A percentile compares a stretch with the other conserved stretches of the same genome.
Evolutionary conservation across 1,140 invertebrate genomes (phyloP).

Genomic region (Aphis gossypii): DNA sequence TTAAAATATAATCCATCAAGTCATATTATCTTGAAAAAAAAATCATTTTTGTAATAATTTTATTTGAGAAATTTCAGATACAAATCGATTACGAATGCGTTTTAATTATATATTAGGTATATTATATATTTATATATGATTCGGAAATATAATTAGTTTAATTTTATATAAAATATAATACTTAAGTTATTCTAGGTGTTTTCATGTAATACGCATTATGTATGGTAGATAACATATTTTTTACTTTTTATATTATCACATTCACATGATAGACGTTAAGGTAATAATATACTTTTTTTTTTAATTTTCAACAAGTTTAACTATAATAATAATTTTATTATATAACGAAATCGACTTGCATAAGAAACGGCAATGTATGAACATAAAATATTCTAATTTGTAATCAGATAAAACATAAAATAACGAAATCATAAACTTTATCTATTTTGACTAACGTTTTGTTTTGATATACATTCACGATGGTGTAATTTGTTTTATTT

Average conservation of each 20-base stretch:
- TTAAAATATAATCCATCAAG: not conserved
- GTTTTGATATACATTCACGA: not conserved
- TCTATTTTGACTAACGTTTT: not conserved
- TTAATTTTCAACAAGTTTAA: not conserved
- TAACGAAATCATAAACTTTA: not conserved
- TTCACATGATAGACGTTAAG: not conserved
- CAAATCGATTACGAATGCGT: not conserved
- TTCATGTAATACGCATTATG: not conserved
- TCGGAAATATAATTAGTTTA: too few species aligned
- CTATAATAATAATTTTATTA: not conserved
- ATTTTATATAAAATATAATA: too few species aligned
- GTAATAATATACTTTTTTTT: not conserved
- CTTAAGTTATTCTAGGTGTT: not conserved
- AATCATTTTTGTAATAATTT: not conserved
- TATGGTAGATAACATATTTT: not conserved
- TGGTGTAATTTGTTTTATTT: not conserved
- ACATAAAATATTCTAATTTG: slow-evolving; percentile 33
- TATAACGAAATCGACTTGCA: not conserved
- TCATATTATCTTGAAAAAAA: not conserved
- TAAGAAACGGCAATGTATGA: not conserved
- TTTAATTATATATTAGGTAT: not conserved
- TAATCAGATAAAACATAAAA: slow-evolving; percentile 23
- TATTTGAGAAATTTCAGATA: not conserved
- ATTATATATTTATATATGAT: too few species aligned
- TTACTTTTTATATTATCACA: not conserved